Evolutionary conservation across 2,113 vertebrate genomes (phyloP).

Genomic region (Girardinichthys multiradiatus): DNA sequence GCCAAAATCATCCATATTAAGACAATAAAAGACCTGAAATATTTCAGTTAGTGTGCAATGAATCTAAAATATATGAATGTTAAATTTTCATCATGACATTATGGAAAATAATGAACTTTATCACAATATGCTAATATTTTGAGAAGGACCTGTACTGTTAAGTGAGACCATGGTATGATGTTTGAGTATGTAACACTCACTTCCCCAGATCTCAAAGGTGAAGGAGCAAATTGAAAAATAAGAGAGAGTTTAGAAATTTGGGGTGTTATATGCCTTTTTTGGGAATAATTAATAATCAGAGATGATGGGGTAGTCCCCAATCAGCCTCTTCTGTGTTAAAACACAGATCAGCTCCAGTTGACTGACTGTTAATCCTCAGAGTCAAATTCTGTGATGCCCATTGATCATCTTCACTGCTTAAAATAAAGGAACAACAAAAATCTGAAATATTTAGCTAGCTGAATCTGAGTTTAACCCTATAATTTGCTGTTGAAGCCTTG

Average conservation of each 20-base stretch:
- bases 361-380: conserved; percentile 26
- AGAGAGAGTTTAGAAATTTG: conserved; percentile 22
- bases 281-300: conserved; percentile 59
- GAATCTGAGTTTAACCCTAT: conserved; percentile 56
- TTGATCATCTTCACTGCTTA: conserved; percentile 40
- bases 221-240: neutral
- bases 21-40: no score
- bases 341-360: conserved; percentile 38
- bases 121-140: no score
- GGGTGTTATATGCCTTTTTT: conserved; percentile 32
- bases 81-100: no score
- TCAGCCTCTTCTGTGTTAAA: conserved; percentile 19
- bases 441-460: neutral
- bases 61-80: no score
- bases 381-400: conserved; percentile 6
- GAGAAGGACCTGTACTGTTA: no score
- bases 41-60: no score
- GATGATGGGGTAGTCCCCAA: conserved; percentile 9
- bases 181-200: conserved; percentile 18
- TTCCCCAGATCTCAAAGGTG: neutral
- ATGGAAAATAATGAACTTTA: no score
- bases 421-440: conserved; percentile 2
- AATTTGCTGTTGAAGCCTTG: conserved; percentile 44
- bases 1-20: no score
- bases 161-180: conserved; percentile 12